A percentile compares a stretch with the other conserved stretches of the same genome.
phyloP scores from a whole-genome alignment of 2,888 invertebrate species.

The Nudaria mundana region DNA sequence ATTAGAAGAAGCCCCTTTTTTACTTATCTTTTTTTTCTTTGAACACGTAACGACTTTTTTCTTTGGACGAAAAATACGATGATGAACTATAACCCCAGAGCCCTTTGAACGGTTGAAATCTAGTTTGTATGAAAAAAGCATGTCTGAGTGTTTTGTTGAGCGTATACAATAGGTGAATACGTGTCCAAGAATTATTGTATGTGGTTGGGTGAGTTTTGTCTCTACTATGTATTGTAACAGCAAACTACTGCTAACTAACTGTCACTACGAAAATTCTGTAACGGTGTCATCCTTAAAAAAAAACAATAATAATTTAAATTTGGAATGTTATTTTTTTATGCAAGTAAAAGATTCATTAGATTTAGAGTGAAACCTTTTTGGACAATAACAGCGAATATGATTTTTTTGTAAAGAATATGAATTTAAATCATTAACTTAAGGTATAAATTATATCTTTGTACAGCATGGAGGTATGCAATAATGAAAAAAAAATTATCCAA shows the following conservation, averaged over 20 bases:
- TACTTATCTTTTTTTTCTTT: constrained; percentile 55
- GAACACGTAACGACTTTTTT: constrained; percentile 74
- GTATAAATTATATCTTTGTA: too few species aligned
- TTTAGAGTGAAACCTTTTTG: too few species aligned
- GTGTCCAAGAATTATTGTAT: constrained; percentile 55
- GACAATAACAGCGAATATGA: too few species aligned
- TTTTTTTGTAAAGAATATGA: too few species aligned
- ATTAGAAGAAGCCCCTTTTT: constrained; percentile 77
- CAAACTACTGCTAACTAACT: constrained; percentile 3
- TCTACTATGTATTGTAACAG: constrained; percentile 14
- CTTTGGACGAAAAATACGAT: constrained; percentile 67
- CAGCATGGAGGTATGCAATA: too few species aligned
- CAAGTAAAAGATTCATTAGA: too few species aligned
- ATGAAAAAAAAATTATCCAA: too few species aligned
- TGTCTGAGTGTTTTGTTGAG: constrained; percentile 53
- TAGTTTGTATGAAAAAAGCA: constrained; percentile 74
- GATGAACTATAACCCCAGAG: constrained; percentile 70
- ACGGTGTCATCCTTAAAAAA: constrained; percentile 6
- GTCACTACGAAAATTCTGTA: neutral
- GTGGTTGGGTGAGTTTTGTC: constrained; percentile 49
- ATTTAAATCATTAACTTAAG: too few species aligned
- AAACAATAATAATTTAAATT: too few species aligned
- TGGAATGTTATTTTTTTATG: too few species aligned
- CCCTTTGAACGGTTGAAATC: constrained; percentile 71
- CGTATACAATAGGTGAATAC: constrained; percentile 51